These are phyloP conservation scores for Diarsia rubi DNA, from an alignment of 2,888 invertebrate genomes.

Conservation along the genomic window DNA sequence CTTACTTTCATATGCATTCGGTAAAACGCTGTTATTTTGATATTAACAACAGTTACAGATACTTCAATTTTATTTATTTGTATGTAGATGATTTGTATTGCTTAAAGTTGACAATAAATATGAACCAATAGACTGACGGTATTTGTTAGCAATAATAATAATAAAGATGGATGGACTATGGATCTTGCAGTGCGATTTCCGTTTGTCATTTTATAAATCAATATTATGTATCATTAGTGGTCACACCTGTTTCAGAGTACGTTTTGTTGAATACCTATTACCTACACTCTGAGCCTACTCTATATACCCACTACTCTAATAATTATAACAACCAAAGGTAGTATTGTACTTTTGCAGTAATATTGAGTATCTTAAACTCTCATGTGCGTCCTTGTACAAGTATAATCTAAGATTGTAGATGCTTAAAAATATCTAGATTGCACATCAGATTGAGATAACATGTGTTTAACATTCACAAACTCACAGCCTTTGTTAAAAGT, in stretches of 20 bases:
- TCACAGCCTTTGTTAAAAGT: conserved; percentile 37
- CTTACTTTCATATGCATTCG: neutral
- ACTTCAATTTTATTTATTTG: too few species aligned
- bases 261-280: neutral
- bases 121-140: neutral
- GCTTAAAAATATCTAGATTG: conserved; percentile 10
- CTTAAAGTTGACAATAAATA: too few species aligned
- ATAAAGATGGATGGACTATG: too few species aligned
- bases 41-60: too few species aligned
- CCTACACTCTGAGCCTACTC: neutral
- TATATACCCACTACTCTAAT: neutral
- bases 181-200: neutral
- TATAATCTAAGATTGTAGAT: neutral
- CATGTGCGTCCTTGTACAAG: neutral
- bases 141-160: neutral
- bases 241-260: neutral
- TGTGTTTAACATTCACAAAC: conserved; percentile 4
- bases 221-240: neutral
- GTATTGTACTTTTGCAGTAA: neutral
- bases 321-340: neutral
- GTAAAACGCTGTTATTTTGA: neutral
- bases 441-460: conserved; percentile 25
- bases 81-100: too few species aligned
- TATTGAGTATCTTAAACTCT: neutral
- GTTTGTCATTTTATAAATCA: neutral